These are phyloP conservation scores for Carduelis carduelis DNA, from an alignment of 2,797 vertebrate species.

Conservation along the genomic window DNA sequence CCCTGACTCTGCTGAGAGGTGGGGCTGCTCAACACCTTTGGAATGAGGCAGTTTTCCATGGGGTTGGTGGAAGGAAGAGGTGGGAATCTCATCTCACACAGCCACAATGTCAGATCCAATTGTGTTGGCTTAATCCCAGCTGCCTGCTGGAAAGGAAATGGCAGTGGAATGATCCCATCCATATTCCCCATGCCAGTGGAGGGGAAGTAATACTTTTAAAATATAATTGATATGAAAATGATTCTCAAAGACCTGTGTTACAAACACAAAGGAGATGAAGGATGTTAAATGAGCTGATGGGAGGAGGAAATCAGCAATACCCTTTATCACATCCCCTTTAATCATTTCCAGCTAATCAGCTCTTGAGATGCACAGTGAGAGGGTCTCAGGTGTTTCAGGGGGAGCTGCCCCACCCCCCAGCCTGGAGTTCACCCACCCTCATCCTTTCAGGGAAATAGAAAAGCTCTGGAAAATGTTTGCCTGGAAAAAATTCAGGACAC, in stretches of 20 bases:
- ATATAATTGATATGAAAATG: conserved; percentile 9
- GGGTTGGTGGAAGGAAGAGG: neutral
- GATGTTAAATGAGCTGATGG: neutral
- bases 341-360: conserved; percentile 19
- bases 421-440: neutral
- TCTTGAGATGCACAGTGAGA: neutral
- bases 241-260: neutral
- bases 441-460: neutral
- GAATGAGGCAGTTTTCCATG: neutral
- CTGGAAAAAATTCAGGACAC: neutral
- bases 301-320: neutral
- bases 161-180: neutral
- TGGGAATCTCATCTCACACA: neutral
- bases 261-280: neutral
- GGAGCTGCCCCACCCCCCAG: neutral
- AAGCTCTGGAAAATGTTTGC: neutral
- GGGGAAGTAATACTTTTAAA: conserved; percentile 21
- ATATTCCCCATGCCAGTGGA: neutral
- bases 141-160: neutral
- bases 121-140: neutral
- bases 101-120: neutral
- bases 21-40: neutral
- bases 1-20: neutral
- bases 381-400: neutral
- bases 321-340: conserved; percentile 8